Base-by-base conservation (phyloP, 2,888 invertebrate species). In the Stenichneumon culpator region DNA sequence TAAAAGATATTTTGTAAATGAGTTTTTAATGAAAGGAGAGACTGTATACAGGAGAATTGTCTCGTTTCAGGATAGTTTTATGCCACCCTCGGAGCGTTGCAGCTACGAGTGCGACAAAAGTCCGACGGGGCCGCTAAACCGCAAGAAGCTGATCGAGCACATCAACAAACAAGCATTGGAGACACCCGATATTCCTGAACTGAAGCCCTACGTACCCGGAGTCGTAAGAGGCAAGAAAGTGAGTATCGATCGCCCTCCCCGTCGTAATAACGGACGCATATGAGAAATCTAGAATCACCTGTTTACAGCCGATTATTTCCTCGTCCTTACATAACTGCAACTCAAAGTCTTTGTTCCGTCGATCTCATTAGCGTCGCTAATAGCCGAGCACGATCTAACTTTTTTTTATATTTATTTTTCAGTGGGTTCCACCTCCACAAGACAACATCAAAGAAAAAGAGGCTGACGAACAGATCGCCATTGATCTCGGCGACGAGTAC, bases 141-240 rank as follows among this genome's bases (percentile, higher is more conserved):
- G 99, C 83, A 98, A 99, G 95, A 97, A 98, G 94, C 95, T 99
- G 77, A 97, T 99, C 92, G 98, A 99, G 93, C 99, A 98, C 95
- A 98, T 99, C 91, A 99, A 99, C 94, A 99, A 99, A 94, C 98
- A 99, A 94, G 99, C 99, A n/a, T 95, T 98, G 90, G 99, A 99
- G 94, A 99, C 99, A 82, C 99, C 99, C 72, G 99, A 99, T 95
- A 96, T 97, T 96, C 99, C 99, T 3, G 99, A 99, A 94, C 95
- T 97, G 83, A 98, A 99, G 94, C 99, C 99, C 11, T 99, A 96
- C 94, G 97, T 98, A 50, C 96, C 98, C 89, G 99, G 99, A 86
- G 97, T 97, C 82, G 96, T 98, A 88, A 95, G 99, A 94, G 99
- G 99, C 94, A 97, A 97, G 94, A 98, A 98, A 95, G 97, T 97